Evolutionary conservation across 2,888 invertebrate genomes (phyloP), one percentile per base, ranked within the genome.

Genomic region (Athripsodes cinereus): DNA sequence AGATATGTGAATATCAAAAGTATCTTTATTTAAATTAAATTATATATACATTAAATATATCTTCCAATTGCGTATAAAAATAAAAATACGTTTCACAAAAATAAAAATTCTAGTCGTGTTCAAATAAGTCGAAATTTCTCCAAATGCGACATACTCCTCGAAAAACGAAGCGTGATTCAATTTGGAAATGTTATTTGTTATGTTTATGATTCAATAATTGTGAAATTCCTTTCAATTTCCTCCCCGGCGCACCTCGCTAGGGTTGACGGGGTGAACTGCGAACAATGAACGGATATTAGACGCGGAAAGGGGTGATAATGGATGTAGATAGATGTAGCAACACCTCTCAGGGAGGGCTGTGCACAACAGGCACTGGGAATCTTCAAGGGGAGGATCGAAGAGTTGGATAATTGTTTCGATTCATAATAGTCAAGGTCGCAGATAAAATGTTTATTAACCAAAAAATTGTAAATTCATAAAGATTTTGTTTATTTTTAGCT

Each of bases 261-360:
- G 26, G 26, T 3, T 26, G 26, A 10, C 26, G 26, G 40, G 40
- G 40, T 13, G 40, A 16, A 16, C n/a, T 21, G 59, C 55, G 61
- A 63, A 63, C 63, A 63, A 63, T 63, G 50, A 63, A 35, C 54
- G 63, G 63, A 63, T 61, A 63, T 63, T 61, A 63, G 60, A 51
- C 54, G 50, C 55, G 53, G 40, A 48, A 47, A 51, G 54, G 62
- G 59, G 55, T 50, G 59, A 47, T 55, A 58, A 58, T 58, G 58
- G 58, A 48, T 48, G 48, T 20, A 10, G 48, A 58, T 58, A 53
- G 58, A 48, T 48, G 48, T 20, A 5, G 48, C 20, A 48, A 16
- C 48, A 20, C 20, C 19, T 48, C 20, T n/a, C n/a, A n/a, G 21
- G 13, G 48, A 40, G 40, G 40, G 40, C 13, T 16, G 40, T 40